Evolutionary conservation across 2,888 invertebrate species (phyloP).

Genomic region (Neoaliturus tenellus): DNA sequence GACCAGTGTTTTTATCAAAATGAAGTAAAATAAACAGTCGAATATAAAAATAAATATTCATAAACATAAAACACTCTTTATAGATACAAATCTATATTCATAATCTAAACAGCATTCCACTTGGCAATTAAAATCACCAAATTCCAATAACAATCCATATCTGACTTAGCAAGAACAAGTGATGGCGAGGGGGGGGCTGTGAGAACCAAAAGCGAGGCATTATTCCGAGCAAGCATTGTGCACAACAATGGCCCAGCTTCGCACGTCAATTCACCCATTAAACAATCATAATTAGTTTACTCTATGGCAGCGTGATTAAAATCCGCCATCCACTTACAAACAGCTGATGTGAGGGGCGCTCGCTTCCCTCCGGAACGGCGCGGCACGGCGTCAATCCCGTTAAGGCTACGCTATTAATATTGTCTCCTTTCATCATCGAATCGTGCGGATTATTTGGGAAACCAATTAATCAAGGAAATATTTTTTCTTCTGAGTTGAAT

Average conservation of each 20-base stretch:
- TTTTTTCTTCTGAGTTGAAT: too few relatives aligned
- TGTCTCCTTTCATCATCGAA: slow-evolving; percentile 5
- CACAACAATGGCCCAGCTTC: slow-evolving; percentile 36
- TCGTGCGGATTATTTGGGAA: neutral
- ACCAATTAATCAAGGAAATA: neutral
- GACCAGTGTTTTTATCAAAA: too few relatives aligned
- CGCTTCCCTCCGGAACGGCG: neutral
- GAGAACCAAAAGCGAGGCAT: slow-evolving; percentile 31
- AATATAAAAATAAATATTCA: too few relatives aligned
- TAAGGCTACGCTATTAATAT: slow-evolving; percentile 11
- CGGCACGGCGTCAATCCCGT: neutral
- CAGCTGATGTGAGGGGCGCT: slow-evolving; percentile 4
- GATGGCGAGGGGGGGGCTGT: neutral
- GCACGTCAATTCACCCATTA: slow-evolving; percentile 49
- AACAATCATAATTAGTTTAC: slow-evolving; percentile 52
- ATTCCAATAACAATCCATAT: slow-evolving; percentile 7
- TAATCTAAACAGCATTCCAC: too few relatives aligned
- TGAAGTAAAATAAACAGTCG: too few relatives aligned
- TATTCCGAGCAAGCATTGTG: slow-evolving; percentile 29
- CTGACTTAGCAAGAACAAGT: slow-evolving; percentile 27
- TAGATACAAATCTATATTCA: too few relatives aligned
- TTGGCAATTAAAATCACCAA: too few relatives aligned
- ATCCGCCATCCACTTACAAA: slow-evolving; percentile 25
- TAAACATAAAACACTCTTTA: too few relatives aligned
- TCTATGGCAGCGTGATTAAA: slow-evolving; percentile 46